Evolutionary conservation across 2,113 vertebrate species (phyloP).

Genomic region (Formicarius rufipectus): DNA sequence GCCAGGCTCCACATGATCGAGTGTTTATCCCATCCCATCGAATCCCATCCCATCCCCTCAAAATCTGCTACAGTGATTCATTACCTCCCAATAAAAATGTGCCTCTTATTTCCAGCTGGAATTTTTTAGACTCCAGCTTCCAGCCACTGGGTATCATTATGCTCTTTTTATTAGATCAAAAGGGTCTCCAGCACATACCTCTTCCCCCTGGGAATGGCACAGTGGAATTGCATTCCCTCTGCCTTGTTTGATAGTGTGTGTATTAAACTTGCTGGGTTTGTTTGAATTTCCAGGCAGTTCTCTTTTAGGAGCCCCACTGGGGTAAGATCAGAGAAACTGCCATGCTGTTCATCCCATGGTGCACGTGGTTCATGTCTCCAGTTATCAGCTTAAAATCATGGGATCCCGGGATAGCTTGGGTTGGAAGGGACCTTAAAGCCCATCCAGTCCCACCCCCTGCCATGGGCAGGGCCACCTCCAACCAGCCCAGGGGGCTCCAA

Average conservation of each 20-base stretch:
- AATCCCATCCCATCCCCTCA: too few relatives aligned
- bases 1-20: fast-evolving
- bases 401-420: not conserved
- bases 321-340: not conserved
- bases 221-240: not conserved
- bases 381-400: not conserved
- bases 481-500: fast-evolving
- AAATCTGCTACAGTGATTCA: not conserved
- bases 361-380: fast-evolving
- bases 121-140: not conserved
- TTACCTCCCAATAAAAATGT: not conserved
- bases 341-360: not conserved
- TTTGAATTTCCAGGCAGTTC: not conserved
- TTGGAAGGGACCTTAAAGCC: not conserved
- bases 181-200: not conserved
- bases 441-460: fast-evolving
- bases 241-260: not conserved
- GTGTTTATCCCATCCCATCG: not conserved
- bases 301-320: not conserved
- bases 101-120: not conserved
- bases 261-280: not conserved
- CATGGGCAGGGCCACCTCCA: not conserved
- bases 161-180: not conserved
- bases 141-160: not conserved
- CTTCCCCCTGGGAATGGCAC: not conserved